phyloP scores from a whole-genome alignment of 2,888 invertebrate species.

The Choreutis nemorana region DNA sequence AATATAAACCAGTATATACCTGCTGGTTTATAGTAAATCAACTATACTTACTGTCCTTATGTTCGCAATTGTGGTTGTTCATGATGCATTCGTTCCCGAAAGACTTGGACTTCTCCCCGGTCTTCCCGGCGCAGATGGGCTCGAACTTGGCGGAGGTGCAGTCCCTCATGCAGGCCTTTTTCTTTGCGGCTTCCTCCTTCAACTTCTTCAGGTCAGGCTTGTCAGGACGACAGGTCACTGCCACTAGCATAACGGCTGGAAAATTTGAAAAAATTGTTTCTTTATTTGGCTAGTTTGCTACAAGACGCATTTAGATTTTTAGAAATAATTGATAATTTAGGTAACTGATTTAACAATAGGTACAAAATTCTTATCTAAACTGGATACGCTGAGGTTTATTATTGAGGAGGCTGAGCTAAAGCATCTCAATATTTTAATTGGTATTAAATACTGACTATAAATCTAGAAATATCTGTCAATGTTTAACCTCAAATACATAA shows the following conservation, averaged over 20 bases:
- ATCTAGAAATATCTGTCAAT: too few species aligned
- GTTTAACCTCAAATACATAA: too few species aligned
- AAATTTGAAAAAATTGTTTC: slow-evolving; percentile 9
- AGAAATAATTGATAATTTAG: not conserved
- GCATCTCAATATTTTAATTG: too few species aligned
- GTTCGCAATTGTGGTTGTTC: slow-evolving; percentile 72
- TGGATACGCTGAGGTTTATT: too few species aligned
- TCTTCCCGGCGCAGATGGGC: slow-evolving; percentile 71
- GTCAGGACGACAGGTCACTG: slow-evolving; percentile 57
- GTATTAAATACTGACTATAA: too few species aligned
- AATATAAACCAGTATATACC: too few species aligned
- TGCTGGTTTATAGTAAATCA: too few species aligned
- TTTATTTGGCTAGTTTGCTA: not conserved
- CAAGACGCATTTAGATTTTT: not conserved
- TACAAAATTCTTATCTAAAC: too few species aligned
- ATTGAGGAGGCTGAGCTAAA: too few species aligned
- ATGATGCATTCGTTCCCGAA: slow-evolving; percentile 72
- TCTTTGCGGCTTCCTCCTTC: slow-evolving; percentile 62
- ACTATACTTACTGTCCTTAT: slow-evolving; percentile 65
- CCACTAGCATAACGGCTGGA: slow-evolving; percentile 45
- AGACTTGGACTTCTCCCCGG: slow-evolving; percentile 61
- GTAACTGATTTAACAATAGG: too few species aligned
- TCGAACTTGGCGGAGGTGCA: slow-evolving; percentile 57
- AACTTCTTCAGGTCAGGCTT: slow-evolving; percentile 68
- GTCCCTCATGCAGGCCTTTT: slow-evolving; percentile 64